phyloP scores from a whole-genome alignment of 1,140 invertebrate genomes.

The Acromyrmex charruanus region DNA sequence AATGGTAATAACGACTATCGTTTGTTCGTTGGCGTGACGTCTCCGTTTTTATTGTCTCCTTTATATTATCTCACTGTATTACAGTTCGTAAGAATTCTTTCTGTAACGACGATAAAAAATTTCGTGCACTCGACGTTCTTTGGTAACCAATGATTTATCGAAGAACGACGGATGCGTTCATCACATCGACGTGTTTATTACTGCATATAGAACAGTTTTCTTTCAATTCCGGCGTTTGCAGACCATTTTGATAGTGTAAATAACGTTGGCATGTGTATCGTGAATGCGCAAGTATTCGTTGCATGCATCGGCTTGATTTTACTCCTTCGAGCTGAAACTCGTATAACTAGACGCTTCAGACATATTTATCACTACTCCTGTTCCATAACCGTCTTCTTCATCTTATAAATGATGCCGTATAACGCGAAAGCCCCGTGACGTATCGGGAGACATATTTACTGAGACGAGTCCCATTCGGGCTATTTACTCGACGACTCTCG shows the following conservation, averaged over 20 bases:
- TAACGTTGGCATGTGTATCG: background rate
- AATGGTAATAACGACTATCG: slow-evolving; percentile 70
- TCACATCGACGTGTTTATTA: slow-evolving; percentile 12
- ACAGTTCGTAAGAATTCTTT: slow-evolving; percentile 4
- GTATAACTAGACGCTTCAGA: slow-evolving; percentile 63
- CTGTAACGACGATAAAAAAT: slow-evolving; percentile 23
- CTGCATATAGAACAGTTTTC: background rate
- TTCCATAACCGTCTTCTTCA: slow-evolving; percentile 70
- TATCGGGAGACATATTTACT: slow-evolving; percentile 81
- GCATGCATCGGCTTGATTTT: slow-evolving; percentile 24
- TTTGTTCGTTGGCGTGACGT: slow-evolving; percentile 68
- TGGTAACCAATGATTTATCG: slow-evolving; percentile 60
- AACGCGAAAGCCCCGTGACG: slow-evolving; percentile 75
- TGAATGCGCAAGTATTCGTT: slow-evolving; percentile 25
- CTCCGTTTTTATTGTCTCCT: slow-evolving; percentile 67
- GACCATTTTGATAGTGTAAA: slow-evolving; percentile 6
- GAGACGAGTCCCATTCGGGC: slow-evolving; percentile 75
- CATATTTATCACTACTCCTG: slow-evolving; percentile 76
- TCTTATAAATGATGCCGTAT: slow-evolving; percentile 75
- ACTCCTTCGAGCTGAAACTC: slow-evolving; percentile 55
- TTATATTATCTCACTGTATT: slow-evolving; percentile 44
- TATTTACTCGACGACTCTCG: slow-evolving; percentile 73
- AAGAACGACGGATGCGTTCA: slow-evolving; percentile 1
- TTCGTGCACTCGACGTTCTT: slow-evolving; percentile 25
- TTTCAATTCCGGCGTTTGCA: slow-evolving; percentile 15